Evolutionary conservation across 2,113 vertebrate species (phyloP).

Genomic region (Corythornis madagascariensis): DNA sequence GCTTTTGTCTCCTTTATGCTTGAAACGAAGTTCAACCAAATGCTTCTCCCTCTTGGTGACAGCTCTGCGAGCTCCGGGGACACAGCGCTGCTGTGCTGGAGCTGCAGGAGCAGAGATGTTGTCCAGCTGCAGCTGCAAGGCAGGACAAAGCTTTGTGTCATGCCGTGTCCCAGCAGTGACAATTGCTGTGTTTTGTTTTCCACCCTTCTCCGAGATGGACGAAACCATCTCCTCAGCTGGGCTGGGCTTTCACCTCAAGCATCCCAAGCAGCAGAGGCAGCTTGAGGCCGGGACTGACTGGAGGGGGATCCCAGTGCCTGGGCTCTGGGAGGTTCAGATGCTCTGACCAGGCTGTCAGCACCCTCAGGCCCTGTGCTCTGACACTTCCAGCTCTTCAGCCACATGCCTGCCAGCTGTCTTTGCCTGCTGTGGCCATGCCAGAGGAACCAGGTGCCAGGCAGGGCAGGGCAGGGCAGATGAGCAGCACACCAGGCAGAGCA

Average conservation of each 20-base stretch:
- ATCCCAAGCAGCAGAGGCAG: not conserved
- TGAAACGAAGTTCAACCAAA: slow-evolving; percentile 18
- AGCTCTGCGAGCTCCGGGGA: slow-evolving; percentile 28
- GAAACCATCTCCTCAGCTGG: slow-evolving; percentile 12
- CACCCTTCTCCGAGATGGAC: slow-evolving; percentile 1
- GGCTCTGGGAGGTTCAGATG: not conserved
- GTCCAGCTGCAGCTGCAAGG: slow-evolving; percentile 67
- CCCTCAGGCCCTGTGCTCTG: not conserved
- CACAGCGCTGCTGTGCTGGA: slow-evolving; percentile 53
- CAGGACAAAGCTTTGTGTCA: slow-evolving; percentile 69
- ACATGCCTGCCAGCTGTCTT: not conserved
- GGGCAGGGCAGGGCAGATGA: slow-evolving; percentile 24
- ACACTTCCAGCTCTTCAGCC: not conserved
- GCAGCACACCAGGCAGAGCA: not conserved
- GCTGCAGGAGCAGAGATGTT: slow-evolving; percentile 31
- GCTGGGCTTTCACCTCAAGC: not conserved
- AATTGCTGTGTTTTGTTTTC: slow-evolving; percentile 60
- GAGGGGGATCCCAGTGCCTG: not conserved
- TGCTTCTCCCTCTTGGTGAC: slow-evolving; percentile 33
- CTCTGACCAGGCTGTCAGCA: not conserved
- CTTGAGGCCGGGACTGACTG: not conserved
- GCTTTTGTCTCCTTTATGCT: slow-evolving; percentile 52
- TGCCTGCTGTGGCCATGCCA: not conserved
- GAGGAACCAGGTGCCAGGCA: not conserved
- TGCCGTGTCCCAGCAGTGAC: slow-evolving; percentile 42